A percentile compares a stretch with the other conserved stretches of the same genome.
Conservation (phyloP, 2,113 vertebrate genomes). For the Hemiprocne comata region DNA sequence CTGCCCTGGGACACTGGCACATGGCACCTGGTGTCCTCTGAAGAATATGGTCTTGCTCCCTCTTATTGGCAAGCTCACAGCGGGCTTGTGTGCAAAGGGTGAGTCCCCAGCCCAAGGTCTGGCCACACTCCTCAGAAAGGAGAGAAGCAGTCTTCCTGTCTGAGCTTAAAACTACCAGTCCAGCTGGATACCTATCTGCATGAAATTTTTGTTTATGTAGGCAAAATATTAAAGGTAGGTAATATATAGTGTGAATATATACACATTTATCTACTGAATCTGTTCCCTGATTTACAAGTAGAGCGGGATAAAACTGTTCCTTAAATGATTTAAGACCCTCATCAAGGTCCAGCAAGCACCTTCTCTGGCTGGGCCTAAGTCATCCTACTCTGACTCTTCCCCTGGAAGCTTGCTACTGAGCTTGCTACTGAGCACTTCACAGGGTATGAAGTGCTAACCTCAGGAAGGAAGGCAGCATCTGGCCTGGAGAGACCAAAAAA, state of each 20-base stretch:
- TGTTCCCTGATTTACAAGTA: not conserved
- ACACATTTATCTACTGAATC: not conserved
- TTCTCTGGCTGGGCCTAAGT: not conserved
- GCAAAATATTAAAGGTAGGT: not conserved
- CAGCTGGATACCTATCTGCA: not conserved
- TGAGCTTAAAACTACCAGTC: not conserved
- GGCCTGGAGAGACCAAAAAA: not conserved
- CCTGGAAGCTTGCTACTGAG: not conserved
- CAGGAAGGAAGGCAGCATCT: not conserved
- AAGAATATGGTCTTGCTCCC: not conserved
- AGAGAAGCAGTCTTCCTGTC: not conserved
- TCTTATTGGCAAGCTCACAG: not conserved
- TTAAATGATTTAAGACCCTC: not conserved
- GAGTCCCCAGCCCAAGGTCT: not conserved
- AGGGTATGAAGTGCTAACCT: not conserved
- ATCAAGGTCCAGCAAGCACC: not conserved
- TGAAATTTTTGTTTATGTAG: not conserved
- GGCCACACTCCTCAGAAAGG: not conserved
- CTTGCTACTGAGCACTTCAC: not conserved
- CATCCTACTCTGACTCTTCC: not conserved
- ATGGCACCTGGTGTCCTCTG: fast-evolving
- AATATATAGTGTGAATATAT: not conserved
- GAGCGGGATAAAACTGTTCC: not conserved
- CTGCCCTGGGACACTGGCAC: fast-evolving
- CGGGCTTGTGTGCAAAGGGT: fast-evolving